These are phyloP conservation scores for Calephelis virginiensis DNA, from an alignment of 1,140 invertebrate species.

Conservation along the genomic window DNA sequence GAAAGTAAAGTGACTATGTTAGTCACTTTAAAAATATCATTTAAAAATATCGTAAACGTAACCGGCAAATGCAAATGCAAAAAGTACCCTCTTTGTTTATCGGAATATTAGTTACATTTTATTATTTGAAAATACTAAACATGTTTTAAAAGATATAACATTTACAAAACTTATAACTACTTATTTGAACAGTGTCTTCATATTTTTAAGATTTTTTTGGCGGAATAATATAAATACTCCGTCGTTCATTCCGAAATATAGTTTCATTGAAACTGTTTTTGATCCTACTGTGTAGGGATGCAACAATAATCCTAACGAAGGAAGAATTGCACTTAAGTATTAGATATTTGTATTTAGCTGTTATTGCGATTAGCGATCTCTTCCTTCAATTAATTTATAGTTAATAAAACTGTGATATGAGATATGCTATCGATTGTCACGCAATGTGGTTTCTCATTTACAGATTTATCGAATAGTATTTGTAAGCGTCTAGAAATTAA, in stretches of 20 bases:
- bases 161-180: too few species aligned
- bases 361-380: constrained; percentile 12
- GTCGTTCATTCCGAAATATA: background rate
- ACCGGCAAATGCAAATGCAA: too few species aligned
- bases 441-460: constrained; percentile 7
- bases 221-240: background rate
- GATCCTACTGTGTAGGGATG: constrained; percentile 6
- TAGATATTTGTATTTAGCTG: constrained; percentile 14
- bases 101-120: too few species aligned
- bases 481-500: constrained; percentile 6
- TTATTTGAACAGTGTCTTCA: too few species aligned
- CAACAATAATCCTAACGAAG: constrained; percentile 12
- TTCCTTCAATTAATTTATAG: constrained; percentile 17
- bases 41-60: too few species aligned
- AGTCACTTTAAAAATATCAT: too few species aligned
- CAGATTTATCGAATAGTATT: constrained; percentile 8
- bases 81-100: too few species aligned
- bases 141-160: too few species aligned
- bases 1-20: too few species aligned
- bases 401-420: constrained; percentile 22
- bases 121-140: too few species aligned
- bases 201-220: too few species aligned
- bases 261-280: background rate
- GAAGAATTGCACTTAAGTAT: constrained; percentile 14
- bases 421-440: constrained; percentile 21